These are phyloP conservation scores for Empidonax traillii DNA, from an alignment of 2,113 vertebrate genomes.

Conservation along the genomic window DNA sequence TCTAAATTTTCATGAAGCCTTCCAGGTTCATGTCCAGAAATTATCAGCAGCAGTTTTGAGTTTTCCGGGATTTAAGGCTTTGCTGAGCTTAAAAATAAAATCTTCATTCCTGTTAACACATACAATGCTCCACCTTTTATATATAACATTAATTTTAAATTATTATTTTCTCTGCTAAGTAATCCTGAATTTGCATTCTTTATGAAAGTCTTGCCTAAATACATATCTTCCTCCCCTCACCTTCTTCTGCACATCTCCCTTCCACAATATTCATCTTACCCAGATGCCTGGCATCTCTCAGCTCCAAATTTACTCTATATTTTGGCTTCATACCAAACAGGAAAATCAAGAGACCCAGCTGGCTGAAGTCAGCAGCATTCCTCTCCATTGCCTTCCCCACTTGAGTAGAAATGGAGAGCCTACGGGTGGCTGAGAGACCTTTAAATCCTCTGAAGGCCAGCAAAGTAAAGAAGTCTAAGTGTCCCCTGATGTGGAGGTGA, in stretches of 20 bases:
- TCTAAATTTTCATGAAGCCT: slow-evolving; percentile 15
- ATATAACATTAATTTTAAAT: neutral
- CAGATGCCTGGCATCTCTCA: neutral
- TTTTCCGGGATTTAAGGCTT: slow-evolving; percentile 18
- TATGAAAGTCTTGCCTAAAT: neutral
- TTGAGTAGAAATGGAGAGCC: neutral
- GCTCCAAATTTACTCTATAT: neutral
- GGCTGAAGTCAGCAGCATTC: neutral
- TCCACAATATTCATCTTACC: neutral
- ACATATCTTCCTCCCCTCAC: neutral
- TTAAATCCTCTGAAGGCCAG: slow-evolving; percentile 24
- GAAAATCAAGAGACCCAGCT: neutral
- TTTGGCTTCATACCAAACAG: neutral
- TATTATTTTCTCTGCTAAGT: neutral
- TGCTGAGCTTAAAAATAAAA: slow-evolving; percentile 8
- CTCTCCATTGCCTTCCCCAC: neutral
- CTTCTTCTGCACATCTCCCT: neutral
- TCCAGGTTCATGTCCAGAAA: neutral
- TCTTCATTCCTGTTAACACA: neutral
- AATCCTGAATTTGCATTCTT: slow-evolving; percentile 12
- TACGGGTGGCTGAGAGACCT: neutral
- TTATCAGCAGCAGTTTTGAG: neutral
- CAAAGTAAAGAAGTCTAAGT: neutral
- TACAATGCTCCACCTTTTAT: slow-evolving; percentile 1
- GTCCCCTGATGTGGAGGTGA: slow-evolving; percentile 3